A percentile compares a stretch with the other conserved stretches of the same genome.
Evolutionary conservation across 2,888 invertebrate genomes (phyloP).

Genomic region (Temnothorax ravouxi): DNA sequence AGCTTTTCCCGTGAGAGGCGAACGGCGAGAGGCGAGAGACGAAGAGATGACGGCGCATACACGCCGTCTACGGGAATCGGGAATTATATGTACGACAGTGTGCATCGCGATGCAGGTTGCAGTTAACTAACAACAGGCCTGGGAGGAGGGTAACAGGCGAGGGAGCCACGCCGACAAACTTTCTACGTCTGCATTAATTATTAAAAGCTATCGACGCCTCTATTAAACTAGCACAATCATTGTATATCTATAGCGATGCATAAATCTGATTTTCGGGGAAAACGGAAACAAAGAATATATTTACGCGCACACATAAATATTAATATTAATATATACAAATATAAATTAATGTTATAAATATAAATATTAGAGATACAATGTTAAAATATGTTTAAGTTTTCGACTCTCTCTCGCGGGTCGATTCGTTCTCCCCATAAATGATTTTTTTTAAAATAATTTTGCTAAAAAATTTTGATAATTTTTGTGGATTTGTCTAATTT

Average conservation of each 20-base stretch:
- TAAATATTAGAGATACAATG: neutral
- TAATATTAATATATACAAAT: neutral
- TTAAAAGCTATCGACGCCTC: slow-evolving; percentile 10
- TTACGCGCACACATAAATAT: neutral
- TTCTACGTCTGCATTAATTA: slow-evolving; percentile 28
- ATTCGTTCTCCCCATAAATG: no score
- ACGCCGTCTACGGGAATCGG: slow-evolving; percentile 4
- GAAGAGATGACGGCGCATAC: neutral
- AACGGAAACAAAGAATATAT: neutral
- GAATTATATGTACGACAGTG: slow-evolving; percentile 30
- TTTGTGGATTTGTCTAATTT: no score
- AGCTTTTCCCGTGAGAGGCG: slow-evolving; percentile 27
- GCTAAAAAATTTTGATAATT: no score
- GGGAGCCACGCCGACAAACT: neutral
- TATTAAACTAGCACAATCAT: neutral
- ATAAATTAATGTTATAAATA: neutral
- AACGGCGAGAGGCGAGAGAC: no score
- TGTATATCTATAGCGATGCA: neutral
- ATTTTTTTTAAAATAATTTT: no score
- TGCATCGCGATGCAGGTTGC: slow-evolving; percentile 14
- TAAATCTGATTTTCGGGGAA: neutral
- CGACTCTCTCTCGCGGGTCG: no score
- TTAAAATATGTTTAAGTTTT: neutral
- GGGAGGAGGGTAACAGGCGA: slow-evolving; percentile 13
- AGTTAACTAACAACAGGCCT: slow-evolving; percentile 29